Evolutionary conservation across 2,797 vertebrate genomes (phyloP), one percentile per base, ranked within the genome.

Genomic region (Uromys caudimaculatus): DNA sequence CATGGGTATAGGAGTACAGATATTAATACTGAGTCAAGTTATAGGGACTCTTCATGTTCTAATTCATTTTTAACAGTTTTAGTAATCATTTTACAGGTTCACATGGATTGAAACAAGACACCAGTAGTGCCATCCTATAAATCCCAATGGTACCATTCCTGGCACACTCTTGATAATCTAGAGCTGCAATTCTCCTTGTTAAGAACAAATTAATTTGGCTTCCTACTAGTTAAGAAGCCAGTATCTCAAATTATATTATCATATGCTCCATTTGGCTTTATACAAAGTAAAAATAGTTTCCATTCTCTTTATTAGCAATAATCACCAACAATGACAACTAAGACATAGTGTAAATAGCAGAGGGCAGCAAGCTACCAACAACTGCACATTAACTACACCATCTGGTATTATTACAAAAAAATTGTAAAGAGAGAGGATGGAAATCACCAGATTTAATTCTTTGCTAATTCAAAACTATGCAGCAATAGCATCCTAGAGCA

Each of bases 211-310:
- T 67, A 91, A 24, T 73, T 29, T 76, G 77, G 52, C 17, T 95
- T 91, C 2, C 2, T 44, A 90, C 17, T 77, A 50, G 38, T 75
- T 60, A 91, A 64, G 62, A 91, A 35, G 60, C 56, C 75, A 84
- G 12, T 32, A 27, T 83, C 94, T 93, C n/a, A 12, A 54, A 38
- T 89, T 38, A 92, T 84, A 21, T 94, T 77, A 94, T 89, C n/a
- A 78, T 92, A 83, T 21, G 38, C 27, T 50, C 50, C 54, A 84
- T 54, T 87, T 89, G 69, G 17, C 41, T 91, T 78, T 75, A 23
- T 75, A 23, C 47, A n/a, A 73, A 85, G 38, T 67, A 92, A 91
- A 84, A 92, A 67, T 67, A 21, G 29, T 89, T 93, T 91, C 12
- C 47, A 77, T 5, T 23, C 21, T 81, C 54, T 47, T 88, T 81